Percentiles rank a stretch among this genome's conserved stretches.
phyloP scores from a whole-genome alignment of 2,113 vertebrate species.

The Dicaeum eximium region DNA sequence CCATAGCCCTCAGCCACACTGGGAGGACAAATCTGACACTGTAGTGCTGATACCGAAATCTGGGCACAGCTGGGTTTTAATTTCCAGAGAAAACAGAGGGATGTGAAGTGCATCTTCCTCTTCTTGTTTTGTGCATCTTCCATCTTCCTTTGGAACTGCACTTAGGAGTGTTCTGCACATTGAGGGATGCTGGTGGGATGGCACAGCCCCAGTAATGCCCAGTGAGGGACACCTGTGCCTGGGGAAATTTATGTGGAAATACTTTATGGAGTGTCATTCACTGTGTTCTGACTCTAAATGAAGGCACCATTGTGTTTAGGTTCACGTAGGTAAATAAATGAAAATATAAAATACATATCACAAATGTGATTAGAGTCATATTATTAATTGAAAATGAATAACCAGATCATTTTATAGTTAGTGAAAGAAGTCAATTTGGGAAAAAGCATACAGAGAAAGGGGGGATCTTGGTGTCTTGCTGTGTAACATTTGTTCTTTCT shows the following conservation, averaged over 20 bases:
- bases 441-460: background rate
- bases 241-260: background rate
- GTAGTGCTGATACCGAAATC: background rate
- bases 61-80: background rate
- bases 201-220: background rate
- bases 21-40: background rate
- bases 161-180: rapidly evolving
- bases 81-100: background rate
- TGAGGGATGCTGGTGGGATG: background rate
- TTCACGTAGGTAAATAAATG: background rate
- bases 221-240: background rate
- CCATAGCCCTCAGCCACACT: background rate
- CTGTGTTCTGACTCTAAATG: background rate
- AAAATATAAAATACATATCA: background rate
- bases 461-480: background rate
- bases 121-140: rapidly evolving
- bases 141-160: background rate
- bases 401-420: background rate
- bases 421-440: background rate
- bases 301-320: background rate
- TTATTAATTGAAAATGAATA: background rate
- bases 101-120: background rate
- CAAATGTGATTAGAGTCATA: background rate
- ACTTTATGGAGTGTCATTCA: background rate
- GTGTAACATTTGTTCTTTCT: background rate